A percentile compares a stretch with the other conserved stretches of the same genome.
Evolutionary conservation across 92 coral and sea anemone species (phyloP).

Genomic region (Meandrina meandrites): DNA sequence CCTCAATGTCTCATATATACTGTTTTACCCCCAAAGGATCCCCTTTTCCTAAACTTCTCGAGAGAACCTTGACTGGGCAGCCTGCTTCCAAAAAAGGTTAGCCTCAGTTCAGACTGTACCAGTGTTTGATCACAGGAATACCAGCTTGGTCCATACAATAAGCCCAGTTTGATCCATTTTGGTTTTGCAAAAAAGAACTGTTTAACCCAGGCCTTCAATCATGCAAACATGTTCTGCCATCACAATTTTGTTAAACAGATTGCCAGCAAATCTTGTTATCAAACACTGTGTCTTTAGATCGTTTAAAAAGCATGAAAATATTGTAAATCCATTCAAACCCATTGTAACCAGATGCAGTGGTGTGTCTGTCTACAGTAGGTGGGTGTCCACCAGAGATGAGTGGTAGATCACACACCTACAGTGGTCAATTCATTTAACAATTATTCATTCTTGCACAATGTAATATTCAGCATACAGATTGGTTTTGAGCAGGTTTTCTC

Average conservation of each 20-base stretch:
- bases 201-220: not conserved
- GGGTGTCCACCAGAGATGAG: not conserved
- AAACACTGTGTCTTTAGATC: slow-evolving; percentile 22
- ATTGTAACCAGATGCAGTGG: not conserved
- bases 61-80: slow-evolving; percentile 54
- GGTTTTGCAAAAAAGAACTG: not conserved
- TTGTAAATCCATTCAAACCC: not conserved
- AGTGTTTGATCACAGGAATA: slow-evolving; percentile 14
- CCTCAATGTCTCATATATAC: slow-evolving; percentile 28
- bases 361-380: not conserved
- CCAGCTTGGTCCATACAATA: not conserved
- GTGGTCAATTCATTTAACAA: not conserved
- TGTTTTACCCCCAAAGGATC: slow-evolving; percentile 48
- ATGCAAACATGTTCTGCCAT: not conserved
- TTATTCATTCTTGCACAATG: not conserved
- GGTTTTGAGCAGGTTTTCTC: not conserved
- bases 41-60: slow-evolving; percentile 54
- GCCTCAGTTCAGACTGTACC: slow-evolving; percentile 35
- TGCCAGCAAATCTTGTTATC: slow-evolving; percentile 29
- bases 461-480: not conserved
- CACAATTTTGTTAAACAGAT: not conserved
- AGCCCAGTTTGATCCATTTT: too few species aligned
- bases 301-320: not conserved
- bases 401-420: not conserved
- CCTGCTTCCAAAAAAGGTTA: slow-evolving; percentile 53